Percentiles rank a stretch among this genome's conserved stretches.
phyloP scores from a whole-genome alignment of 2,797 vertebrate genomes.

The Helostoma temminkii region DNA sequence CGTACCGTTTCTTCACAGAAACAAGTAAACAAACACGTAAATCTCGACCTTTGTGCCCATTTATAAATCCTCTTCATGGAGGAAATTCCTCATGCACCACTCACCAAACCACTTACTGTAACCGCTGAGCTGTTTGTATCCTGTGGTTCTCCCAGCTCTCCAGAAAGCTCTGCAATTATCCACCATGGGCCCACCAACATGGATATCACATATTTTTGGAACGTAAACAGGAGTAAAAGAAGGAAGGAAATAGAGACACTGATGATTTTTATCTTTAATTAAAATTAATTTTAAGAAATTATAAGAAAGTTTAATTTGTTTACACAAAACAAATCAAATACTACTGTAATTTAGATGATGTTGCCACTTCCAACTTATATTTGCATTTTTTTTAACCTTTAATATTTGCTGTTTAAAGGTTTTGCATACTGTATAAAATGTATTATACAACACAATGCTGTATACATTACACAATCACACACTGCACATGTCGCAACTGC shows the following conservation, averaged over 20 bases:
- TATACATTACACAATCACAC: too few relatives aligned
- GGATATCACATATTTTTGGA: conserved; percentile 32
- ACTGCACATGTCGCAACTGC: too few relatives aligned
- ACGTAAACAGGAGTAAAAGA: conserved; percentile 18
- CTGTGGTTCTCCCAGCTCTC: conserved; percentile 31
- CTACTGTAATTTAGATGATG: too few relatives aligned
- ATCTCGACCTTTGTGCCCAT: conserved; percentile 15
- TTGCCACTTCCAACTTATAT: too few relatives aligned
- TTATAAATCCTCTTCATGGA: conserved; percentile 22
- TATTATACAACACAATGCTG: too few relatives aligned
- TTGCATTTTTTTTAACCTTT: too few relatives aligned
- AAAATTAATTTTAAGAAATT: too few relatives aligned
- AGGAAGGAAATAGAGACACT: not conserved
- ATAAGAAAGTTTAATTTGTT: too few relatives aligned
- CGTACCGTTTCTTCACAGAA: conserved; percentile 3
- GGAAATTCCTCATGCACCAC: conserved; percentile 58
- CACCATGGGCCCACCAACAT: conserved; percentile 17
- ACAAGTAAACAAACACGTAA: conserved; percentile 20
- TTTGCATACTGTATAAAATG: too few relatives aligned
- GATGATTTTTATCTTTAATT: conserved; percentile 3
- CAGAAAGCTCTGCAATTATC: conserved; percentile 51
- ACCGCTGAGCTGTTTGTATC: conserved; percentile 25
- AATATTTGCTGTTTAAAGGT: too few relatives aligned
- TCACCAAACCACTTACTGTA: conserved; percentile 18
- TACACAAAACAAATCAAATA: too few relatives aligned